These are phyloP conservation scores for Agrotis segetum DNA, from an alignment of 2,888 invertebrate genomes.

Conservation along the genomic window DNA sequence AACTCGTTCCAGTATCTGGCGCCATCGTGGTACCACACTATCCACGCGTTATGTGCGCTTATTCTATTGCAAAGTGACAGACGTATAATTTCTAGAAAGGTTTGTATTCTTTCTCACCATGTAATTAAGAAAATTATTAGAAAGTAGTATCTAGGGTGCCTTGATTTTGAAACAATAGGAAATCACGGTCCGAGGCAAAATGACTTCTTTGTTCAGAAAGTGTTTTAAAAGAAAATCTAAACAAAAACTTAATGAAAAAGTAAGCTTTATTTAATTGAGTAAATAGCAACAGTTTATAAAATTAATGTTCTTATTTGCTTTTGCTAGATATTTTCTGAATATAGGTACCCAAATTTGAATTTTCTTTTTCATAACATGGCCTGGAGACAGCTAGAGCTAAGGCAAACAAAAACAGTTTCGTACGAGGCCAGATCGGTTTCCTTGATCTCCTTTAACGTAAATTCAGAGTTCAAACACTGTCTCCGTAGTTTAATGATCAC, in stretches of 20 bases:
- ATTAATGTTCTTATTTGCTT: background rate
- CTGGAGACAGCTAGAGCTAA: no score
- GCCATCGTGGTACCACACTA: no score
- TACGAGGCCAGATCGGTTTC: no score
- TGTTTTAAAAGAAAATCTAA: conserved; percentile 37
- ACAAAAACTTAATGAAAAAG: conserved; percentile 26
- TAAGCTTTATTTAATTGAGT: conserved; percentile 24
- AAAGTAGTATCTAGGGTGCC: background rate
- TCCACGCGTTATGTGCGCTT: conserved; percentile 17
- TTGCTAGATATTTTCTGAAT: background rate
- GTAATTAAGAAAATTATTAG: conserved; percentile 37
- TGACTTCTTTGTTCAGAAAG: conserved; percentile 45
- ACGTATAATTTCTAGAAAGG: conserved; percentile 36
- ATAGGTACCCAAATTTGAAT: no score
- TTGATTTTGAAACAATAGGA: conserved; percentile 23
- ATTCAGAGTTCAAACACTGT: no score
- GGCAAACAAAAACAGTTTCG: no score
- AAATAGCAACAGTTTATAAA: no score
- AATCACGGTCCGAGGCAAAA: conserved; percentile 15
- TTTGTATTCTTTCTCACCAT: conserved; percentile 43
- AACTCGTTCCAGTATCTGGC: no score
- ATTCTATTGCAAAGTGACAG: conserved; percentile 16
- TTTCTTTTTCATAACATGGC: no score
- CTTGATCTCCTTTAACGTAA: no score
- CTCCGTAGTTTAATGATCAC: no score